Conservation (phyloP, 1,140 invertebrate species). For the Pogonognathellus flavescens region DNA sequence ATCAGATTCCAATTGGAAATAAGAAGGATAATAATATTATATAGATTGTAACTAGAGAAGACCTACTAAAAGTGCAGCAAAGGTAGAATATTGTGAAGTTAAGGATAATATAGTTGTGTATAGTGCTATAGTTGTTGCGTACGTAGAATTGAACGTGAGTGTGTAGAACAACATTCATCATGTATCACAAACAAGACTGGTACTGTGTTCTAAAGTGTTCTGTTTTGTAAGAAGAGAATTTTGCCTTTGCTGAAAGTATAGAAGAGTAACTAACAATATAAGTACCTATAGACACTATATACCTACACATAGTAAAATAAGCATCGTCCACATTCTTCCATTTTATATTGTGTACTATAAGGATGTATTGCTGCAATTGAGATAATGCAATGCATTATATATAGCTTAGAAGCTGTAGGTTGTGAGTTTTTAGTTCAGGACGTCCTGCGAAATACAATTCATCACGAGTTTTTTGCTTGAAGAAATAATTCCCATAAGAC, state of each 20-base stretch:
- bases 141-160: no score
- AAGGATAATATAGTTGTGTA: not conserved
- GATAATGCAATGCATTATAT: not conserved
- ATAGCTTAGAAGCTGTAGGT: conserved; percentile 11
- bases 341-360: no score
- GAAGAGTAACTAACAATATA: no score
- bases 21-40: not conserved
- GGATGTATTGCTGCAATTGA: not conserved
- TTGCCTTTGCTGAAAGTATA: no score
- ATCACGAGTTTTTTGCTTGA: conserved; percentile 21
- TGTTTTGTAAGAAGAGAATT: no score
- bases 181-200: no score
- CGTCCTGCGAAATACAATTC: conserved; percentile 51
- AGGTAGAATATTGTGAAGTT: not conserved
- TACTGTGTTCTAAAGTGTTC: no score
- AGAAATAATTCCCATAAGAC: conserved; percentile 46
- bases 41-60: not conserved
- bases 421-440: conserved; percentile 51
- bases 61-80: not conserved
- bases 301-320: no score
- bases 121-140: no score
- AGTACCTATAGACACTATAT: not conserved
- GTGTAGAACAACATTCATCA: no score
- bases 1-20: not conserved
- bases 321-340: no score